phyloP scores from a whole-genome alignment of 2,113 vertebrate species.

The Ascaphus truei region DNA sequence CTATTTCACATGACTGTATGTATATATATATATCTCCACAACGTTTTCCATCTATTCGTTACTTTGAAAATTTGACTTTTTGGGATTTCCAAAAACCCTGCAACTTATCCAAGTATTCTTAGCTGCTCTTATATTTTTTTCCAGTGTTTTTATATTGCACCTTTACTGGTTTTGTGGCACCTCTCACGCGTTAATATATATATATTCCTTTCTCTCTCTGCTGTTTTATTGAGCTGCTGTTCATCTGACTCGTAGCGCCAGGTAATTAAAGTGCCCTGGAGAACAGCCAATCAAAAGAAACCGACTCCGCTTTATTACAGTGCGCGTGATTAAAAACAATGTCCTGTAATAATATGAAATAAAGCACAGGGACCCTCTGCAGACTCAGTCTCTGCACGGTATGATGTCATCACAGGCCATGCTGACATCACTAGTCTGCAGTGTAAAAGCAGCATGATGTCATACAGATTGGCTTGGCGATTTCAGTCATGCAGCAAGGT shows the following conservation, averaged over 20 bases:
- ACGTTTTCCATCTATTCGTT: no score
- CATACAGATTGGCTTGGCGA: no score
- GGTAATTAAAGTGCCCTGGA: constrained; percentile 5
- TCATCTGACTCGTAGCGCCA: not conserved
- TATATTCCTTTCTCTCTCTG: not conserved
- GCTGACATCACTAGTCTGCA: constrained; percentile 6
- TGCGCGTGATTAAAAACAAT: not conserved
- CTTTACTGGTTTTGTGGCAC: no score
- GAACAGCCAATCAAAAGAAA: constrained; percentile 16
- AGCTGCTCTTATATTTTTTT: no score
- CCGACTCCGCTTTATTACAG: not conserved
- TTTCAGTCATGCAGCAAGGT: no score
- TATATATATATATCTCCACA: no score
- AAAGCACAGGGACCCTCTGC: not conserved
- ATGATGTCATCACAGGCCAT: not conserved
- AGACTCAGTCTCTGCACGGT: not conserved
- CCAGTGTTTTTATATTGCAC: no score
- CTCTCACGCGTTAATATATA: no score
- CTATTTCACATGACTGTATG: no score
- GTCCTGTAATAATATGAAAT: not conserved
- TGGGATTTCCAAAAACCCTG: no score
- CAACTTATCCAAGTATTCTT: no score
- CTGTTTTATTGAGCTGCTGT: not conserved
- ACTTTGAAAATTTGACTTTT: no score
- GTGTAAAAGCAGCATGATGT: not conserved